Evolutionary conservation across 2,797 vertebrate genomes (phyloP).

Genomic region (Premnoplex brunnescens): DNA sequence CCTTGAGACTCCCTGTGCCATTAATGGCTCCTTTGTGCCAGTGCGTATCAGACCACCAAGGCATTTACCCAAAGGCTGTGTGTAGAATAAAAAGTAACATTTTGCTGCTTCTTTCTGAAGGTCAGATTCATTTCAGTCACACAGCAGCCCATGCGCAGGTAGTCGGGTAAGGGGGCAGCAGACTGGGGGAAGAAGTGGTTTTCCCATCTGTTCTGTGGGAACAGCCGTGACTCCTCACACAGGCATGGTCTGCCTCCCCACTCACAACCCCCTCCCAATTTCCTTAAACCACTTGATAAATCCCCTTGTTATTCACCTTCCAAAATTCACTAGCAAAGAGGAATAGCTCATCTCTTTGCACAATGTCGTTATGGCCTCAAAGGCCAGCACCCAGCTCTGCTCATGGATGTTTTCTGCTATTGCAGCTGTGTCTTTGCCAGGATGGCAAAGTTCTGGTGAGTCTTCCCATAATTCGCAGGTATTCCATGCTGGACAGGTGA

Average conservation of each 20-base stretch:
- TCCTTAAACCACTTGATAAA: not conserved
- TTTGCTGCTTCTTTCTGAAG: slow-evolving; percentile 11
- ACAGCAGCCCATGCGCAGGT: not conserved
- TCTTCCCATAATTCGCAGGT: not conserved
- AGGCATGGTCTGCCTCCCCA: not conserved
- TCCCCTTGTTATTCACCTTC: not conserved
- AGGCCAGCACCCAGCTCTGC: not conserved
- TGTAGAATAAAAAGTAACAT: slow-evolving; percentile 17
- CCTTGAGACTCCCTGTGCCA: not conserved
- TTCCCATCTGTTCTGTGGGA: slow-evolving; percentile 10
- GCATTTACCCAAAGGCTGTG: slow-evolving; percentile 22
- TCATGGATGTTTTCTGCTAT: not conserved
- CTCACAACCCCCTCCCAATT: not conserved
- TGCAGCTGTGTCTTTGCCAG: not conserved
- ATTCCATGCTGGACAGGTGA: not conserved
- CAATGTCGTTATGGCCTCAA: not conserved
- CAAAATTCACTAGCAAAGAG: not conserved
- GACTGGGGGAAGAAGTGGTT: not conserved
- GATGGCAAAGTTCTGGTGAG: not conserved
- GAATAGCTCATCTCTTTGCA: not conserved
- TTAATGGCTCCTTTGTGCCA: slow-evolving; percentile 49
- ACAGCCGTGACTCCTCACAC: not conserved
- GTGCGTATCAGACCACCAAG: slow-evolving; percentile 9
- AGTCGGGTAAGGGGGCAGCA: not conserved
- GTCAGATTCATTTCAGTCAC: not conserved